These are phyloP conservation scores for Neolamprologus fasciatus DNA, from an alignment of 2,113 vertebrate genomes.

Conservation along the genomic window DNA sequence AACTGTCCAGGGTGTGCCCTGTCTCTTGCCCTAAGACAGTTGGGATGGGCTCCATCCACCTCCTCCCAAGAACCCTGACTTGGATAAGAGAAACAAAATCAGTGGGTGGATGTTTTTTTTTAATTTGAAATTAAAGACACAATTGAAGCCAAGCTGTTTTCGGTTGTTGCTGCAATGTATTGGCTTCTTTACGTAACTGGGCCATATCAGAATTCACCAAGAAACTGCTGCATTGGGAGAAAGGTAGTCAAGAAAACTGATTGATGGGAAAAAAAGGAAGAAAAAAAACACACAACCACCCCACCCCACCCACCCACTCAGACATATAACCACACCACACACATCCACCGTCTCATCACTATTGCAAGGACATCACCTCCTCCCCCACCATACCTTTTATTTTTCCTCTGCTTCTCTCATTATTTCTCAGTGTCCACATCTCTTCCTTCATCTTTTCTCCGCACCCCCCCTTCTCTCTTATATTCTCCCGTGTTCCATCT, in stretches of 20 bases:
- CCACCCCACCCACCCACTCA: background rate
- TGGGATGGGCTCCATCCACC: background rate
- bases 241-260: slow-evolving; percentile 5
- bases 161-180: background rate
- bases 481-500: background rate
- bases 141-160: background rate
- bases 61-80: background rate
- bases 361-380: background rate
- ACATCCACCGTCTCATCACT: background rate
- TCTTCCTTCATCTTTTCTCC: background rate
- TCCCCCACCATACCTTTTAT: background rate
- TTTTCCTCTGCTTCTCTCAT: slow-evolving; percentile 20
- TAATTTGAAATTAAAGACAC: background rate
- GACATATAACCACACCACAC: background rate
- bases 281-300: background rate
- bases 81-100: background rate
- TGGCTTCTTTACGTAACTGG: background rate
- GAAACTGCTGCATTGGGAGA: slow-evolving; percentile 7
- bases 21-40: background rate
- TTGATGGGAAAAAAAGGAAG: background rate
- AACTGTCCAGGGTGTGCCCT: background rate
- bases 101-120: accelerated
- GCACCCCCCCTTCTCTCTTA: background rate
- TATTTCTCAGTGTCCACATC: slow-evolving; percentile 34
- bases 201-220: slow-evolving; percentile 23